Percentiles rank a stretch among this genome's conserved stretches.
phyloP scores from a whole-genome alignment of 2,888 invertebrate genomes.

The Epistrophe eligans region DNA sequence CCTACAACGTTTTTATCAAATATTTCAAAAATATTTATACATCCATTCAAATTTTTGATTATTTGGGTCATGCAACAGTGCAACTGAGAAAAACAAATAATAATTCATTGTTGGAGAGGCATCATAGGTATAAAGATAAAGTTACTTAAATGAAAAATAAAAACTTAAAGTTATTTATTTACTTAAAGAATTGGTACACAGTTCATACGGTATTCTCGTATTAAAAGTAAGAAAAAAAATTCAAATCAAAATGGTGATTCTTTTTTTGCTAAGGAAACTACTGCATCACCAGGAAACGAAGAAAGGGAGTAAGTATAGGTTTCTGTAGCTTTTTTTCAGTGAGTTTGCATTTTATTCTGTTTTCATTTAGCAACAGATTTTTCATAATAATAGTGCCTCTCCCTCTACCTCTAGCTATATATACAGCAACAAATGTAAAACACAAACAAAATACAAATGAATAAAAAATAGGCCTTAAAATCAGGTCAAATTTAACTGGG shows the following conservation, averaged over 20 bases:
- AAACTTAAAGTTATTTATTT: too few species aligned
- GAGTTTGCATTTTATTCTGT: slow-evolving; percentile 27
- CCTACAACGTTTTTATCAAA: too few species aligned
- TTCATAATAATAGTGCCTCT: slow-evolving; percentile 53
- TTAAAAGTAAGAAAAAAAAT: not conserved
- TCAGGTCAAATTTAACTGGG: slow-evolving; percentile 74
- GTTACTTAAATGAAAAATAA: not conserved
- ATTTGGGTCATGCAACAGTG: too few species aligned
- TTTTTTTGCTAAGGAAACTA: slow-evolving; percentile 11
- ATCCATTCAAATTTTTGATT: too few species aligned
- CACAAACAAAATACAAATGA: slow-evolving; percentile 53
- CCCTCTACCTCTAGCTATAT: slow-evolving; percentile 3
- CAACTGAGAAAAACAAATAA: too few species aligned
- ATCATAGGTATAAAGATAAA: too few species aligned
- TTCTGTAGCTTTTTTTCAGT: not conserved
- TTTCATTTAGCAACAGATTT: slow-evolving; percentile 43
- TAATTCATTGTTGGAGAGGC: too few species aligned
- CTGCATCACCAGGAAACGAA: not conserved
- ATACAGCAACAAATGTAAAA: slow-evolving; percentile 35
- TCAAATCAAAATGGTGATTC: not conserved
- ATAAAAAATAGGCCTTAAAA: slow-evolving; percentile 72
- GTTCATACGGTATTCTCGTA: not conserved
- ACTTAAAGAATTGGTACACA: not conserved
- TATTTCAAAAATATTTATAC: too few species aligned
- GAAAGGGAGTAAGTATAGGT: not conserved